phyloP scores from a whole-genome alignment of 2,113 vertebrate genomes.

The Pan troglodytes region DNA sequence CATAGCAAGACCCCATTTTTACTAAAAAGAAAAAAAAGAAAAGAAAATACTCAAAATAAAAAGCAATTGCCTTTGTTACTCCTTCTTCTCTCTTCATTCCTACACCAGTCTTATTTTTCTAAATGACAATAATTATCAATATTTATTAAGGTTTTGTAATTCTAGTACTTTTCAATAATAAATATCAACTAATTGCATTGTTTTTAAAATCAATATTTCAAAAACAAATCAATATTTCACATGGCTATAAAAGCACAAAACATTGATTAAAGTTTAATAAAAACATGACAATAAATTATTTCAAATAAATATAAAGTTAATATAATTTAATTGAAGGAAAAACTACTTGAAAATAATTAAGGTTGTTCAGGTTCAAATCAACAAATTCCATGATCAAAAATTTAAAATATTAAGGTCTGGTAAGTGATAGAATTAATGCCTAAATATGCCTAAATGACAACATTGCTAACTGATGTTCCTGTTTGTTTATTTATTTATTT shows the following conservation, averaged over 20 bases:
- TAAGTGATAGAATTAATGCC: not conserved
- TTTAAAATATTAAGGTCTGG: not conserved
- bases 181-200: no score
- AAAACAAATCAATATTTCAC: not conserved
- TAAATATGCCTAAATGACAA: not conserved
- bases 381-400: not conserved
- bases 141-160: not conserved
- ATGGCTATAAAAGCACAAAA: not conserved
- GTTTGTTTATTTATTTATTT: no score
- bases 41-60: no score
- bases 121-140: not conserved
- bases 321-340: not conserved
- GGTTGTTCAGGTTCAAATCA: not conserved
- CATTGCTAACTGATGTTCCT: no score
- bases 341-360: not conserved
- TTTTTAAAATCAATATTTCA: no score
- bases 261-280: not conserved
- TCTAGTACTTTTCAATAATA: not conserved
- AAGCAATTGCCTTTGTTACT: no score
- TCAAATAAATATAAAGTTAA: conserved; percentile 14
- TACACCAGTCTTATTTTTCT: no score
- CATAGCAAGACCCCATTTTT: no score
- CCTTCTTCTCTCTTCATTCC: no score
- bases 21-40: no score
- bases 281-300: not conserved